A percentile compares a stretch with the other conserved stretches of the same genome.
Conservation (phyloP, 1,140 invertebrate species). For the Drosophila grimshawi region DNA sequence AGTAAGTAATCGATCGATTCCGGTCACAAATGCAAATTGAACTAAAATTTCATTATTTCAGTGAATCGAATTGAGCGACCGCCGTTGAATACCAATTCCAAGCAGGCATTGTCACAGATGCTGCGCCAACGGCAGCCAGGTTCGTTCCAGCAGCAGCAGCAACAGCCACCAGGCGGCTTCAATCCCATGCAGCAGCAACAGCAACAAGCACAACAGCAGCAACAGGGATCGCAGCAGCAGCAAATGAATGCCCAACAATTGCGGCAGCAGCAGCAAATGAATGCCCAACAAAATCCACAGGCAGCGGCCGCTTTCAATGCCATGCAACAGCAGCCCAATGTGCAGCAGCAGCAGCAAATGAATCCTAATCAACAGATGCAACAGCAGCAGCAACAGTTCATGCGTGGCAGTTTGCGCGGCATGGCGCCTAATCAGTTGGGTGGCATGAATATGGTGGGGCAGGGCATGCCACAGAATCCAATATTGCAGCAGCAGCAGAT, state of each 20-base stretch:
- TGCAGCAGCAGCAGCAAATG: constrained; percentile 71
- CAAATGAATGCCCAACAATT: constrained; percentile 57
- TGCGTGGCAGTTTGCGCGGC: constrained; percentile 84
- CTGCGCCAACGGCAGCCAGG: constrained; percentile 87
- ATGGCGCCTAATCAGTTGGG: constrained; percentile 85
- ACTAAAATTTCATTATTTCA: constrained; percentile 46
- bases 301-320: constrained; percentile 84
- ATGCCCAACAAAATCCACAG: constrained; percentile 57
- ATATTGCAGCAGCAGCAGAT: constrained; percentile 86
- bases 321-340: constrained; percentile 82
- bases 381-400: constrained; percentile 77
- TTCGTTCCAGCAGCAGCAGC: constrained; percentile 85
- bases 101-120: constrained; percentile 94
- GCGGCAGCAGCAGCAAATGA: constrained; percentile 59
- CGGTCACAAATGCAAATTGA: not conserved
- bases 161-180: constrained; percentile 83
- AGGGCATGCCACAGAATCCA: constrained; percentile 85
- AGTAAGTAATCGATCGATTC: constrained; percentile 37
- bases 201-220: constrained; percentile 76
- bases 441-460: constrained; percentile 85
- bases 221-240: constrained; percentile 43
- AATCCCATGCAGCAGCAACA: constrained; percentile 85
- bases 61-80: constrained; percentile 89
- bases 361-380: constrained; percentile 82
- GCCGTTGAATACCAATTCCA: constrained; percentile 89